Conservation (phyloP, 2,113 vertebrate species). For the Lasiurus cinereus region DNA sequence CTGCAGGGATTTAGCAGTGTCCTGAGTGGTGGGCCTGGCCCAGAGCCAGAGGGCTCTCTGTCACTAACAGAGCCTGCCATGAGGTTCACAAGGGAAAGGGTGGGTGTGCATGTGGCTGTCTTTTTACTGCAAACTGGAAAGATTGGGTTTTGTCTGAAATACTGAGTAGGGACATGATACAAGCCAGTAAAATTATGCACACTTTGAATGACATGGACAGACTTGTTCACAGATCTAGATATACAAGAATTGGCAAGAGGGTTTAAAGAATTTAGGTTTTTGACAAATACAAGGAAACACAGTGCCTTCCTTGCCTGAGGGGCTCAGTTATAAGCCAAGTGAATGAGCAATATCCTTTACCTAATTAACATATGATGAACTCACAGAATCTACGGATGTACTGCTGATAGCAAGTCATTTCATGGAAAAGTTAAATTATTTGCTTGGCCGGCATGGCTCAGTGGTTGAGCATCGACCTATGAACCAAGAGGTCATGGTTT, state of each 20-base stretch:
- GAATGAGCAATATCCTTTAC: neutral
- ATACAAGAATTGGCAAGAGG: neutral
- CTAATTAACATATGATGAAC: neutral
- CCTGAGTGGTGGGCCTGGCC: neutral
- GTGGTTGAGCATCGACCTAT: too few species aligned
- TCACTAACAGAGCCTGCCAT: neutral
- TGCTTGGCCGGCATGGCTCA: too few species aligned
- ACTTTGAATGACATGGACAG: slow-evolving; percentile 25
- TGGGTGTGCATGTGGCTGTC: neutral
- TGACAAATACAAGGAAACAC: neutral
- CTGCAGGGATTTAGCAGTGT: neutral
- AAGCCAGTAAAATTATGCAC: slow-evolving; percentile 6
- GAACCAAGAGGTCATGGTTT: too few species aligned
- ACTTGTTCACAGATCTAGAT: neutral
- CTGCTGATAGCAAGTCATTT: neutral
- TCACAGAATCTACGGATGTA: neutral
- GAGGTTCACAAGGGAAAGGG: neutral
- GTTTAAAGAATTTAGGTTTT: neutral
- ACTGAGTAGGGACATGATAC: slow-evolving; percentile 42
- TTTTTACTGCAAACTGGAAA: neutral
- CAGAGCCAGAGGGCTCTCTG: neutral
- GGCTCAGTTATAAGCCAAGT: neutral
- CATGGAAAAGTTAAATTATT: neutral
- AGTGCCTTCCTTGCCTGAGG: neutral
- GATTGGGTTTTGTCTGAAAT: slow-evolving; percentile 19